Evolutionary conservation across 2,797 vertebrate genomes (phyloP), one percentile per base, ranked within the genome.

Genomic region (Sitta carolinensis): DNA sequence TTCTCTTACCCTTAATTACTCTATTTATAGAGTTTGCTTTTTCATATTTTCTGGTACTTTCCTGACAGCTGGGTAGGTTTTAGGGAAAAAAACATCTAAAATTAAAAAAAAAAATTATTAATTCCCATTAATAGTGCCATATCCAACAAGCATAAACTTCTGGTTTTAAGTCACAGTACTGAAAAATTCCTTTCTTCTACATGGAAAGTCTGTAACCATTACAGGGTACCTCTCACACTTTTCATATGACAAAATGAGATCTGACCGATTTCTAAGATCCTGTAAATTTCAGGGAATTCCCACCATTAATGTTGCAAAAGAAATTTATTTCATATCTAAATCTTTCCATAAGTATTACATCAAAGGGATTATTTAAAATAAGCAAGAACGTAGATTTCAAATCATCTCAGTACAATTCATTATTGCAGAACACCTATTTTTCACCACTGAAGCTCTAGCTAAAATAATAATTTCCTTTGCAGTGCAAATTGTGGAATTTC

Each of bases 41-140:
- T 86, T 58, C 5, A 5, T 25, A 42, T 61, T 90, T 84, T 55
- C 66, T 70, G n/a, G 7, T 69, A 38, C 11, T 70, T 63, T 51
- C 16, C n/a, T 30, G 15, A 58, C 10, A 58, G 19, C 1, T 54
- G 8, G 0, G 52, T 2, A 14, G 5, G 2, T 13, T 64, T 50
- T 18, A 10, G 4, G 0, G 10, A 22, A 61, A 40, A 40, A 63
- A 26, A 22, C 4, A n/a, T 7, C 47, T 16, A 34, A 10, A 66
- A 11, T 64, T 70, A n/a, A n/a, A n/a, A n/a, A n/a, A n/a, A 11
- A 6, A 38, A 34, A 57, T 63, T 36, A 50, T 54, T 59, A 38
- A 58, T 47, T 84, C 7, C 3, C 27, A 30, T 51, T 45, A 38
- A 73, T 30, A 66, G 2, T 29, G 2, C 22, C 5, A 22, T 16